Conservation (phyloP, 2,888 invertebrate species). For the Lasioglossum marginatum region DNA sequence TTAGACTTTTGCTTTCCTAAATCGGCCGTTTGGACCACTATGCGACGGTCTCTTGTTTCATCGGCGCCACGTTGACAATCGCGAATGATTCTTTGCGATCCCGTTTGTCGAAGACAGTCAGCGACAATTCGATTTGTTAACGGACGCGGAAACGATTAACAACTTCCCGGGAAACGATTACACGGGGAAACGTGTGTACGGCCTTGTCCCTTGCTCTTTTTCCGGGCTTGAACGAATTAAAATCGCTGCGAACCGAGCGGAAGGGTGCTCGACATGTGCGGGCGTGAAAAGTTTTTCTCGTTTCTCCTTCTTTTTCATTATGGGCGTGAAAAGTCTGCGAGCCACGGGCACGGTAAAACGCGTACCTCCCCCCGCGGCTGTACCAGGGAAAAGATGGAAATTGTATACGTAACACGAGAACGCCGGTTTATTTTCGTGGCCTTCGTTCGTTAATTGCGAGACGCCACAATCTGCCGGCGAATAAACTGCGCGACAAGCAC, state of each 20-base stretch:
- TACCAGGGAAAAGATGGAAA: not conserved
- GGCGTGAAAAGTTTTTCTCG: constrained; percentile 25
- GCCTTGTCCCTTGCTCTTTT: not conserved
- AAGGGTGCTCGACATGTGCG: constrained; percentile 26
- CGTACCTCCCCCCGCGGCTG: not conserved
- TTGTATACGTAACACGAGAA: not conserved
- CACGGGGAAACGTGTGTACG: not conserved
- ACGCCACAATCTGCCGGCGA: not conserved
- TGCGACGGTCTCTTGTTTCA: not conserved
- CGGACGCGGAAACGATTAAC: not conserved
- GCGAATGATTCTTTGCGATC: not conserved
- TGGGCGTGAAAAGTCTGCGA: constrained; percentile 22
- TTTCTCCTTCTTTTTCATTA: not conserved
- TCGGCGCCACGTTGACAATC: not conserved
- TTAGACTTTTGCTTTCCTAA: too few species aligned
- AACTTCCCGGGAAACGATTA: not conserved
- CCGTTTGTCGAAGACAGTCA: not conserved
- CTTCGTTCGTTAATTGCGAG: not conserved
- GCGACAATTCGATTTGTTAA: not conserved
- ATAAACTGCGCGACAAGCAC: constrained; percentile 3
- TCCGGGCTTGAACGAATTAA: constrained; percentile 22
- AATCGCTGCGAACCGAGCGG: constrained; percentile 20
- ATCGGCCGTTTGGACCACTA: too few species aligned
- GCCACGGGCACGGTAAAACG: not conserved
- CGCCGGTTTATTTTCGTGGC: not conserved